Evolutionary conservation across 2,797 vertebrate genomes (phyloP).

Genomic region (Acomys russatus): DNA sequence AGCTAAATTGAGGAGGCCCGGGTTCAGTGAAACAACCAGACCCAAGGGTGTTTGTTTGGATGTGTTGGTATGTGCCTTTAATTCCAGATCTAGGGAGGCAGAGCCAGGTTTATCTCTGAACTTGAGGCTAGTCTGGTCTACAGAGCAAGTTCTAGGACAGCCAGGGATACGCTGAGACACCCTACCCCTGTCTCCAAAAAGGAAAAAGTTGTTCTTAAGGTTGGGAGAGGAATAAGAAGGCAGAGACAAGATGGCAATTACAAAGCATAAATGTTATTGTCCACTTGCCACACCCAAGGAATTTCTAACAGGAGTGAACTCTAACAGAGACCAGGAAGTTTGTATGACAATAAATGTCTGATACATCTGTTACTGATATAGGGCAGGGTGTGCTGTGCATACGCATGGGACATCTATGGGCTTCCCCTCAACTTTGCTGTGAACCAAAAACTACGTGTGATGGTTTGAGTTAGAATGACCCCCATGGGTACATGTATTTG

Average conservation of each 20-base stretch:
- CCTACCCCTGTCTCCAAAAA: neutral
- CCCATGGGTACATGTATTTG: neutral
- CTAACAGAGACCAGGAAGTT: too few species aligned
- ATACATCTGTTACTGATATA: too few species aligned
- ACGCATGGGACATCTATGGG: neutral
- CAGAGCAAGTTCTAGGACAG: neutral
- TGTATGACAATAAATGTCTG: neutral
- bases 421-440: neutral
- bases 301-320: neutral
- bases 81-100: neutral
- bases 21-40: neutral
- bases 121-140: neutral
- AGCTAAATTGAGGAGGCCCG: neutral
- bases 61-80: neutral
- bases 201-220: neutral
- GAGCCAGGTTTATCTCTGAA: neutral
- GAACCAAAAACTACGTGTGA: neutral
- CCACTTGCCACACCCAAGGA: neutral
- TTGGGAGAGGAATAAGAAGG: accelerated
- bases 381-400: neutral
- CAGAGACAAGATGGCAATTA: neutral
- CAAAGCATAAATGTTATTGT: too few species aligned
- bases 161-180: neutral
- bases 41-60: neutral
- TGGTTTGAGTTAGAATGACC: neutral